Evolutionary conservation across 2,888 invertebrate species (phyloP).

Genomic region (Philereme transversata): DNA sequence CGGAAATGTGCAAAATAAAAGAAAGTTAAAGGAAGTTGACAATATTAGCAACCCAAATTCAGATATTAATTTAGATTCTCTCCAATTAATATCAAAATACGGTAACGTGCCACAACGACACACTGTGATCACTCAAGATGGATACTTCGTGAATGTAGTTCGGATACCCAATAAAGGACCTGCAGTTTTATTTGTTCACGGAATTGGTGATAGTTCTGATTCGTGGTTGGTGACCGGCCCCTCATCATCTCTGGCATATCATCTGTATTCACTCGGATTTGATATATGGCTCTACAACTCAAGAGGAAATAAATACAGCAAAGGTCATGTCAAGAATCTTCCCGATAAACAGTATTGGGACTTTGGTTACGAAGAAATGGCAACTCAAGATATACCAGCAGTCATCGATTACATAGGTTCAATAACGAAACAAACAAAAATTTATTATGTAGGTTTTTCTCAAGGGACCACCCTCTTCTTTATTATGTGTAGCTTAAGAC

Average conservation of each 20-base stretch:
- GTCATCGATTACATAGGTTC: conserved; percentile 65
- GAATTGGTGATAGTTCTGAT: conserved; percentile 73
- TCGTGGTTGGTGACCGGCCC: conserved; percentile 71
- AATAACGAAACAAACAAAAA: conserved; percentile 48
- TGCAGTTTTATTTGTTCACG: conserved; percentile 68
- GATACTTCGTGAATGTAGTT: conserved; percentile 61
- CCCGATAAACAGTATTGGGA: conserved; percentile 63
- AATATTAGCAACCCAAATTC: conserved; percentile 47
- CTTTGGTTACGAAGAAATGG: conserved; percentile 75
- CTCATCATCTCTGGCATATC: conserved; percentile 60
- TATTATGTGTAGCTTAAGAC: conserved; percentile 64
- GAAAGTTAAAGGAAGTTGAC: conserved; percentile 34
- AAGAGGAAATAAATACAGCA: conserved; percentile 73
- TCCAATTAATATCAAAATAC: conserved; percentile 63
- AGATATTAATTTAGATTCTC: conserved; percentile 61
- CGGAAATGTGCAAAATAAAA: conserved; percentile 34
- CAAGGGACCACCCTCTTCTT: conserved; percentile 73
- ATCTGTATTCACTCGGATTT: conserved; percentile 61
- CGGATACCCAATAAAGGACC: conserved; percentile 65
- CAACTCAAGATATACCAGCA: conserved; percentile 66
- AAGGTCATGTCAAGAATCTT: conserved; percentile 54
- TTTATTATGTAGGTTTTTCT: conserved; percentile 73
- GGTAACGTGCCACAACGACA: conserved; percentile 58
- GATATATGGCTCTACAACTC: conserved; percentile 73
- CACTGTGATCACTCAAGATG: conserved; percentile 63